phyloP scores from a whole-genome alignment of 2,888 invertebrate genomes.

The Tolmerus cingulatus region DNA sequence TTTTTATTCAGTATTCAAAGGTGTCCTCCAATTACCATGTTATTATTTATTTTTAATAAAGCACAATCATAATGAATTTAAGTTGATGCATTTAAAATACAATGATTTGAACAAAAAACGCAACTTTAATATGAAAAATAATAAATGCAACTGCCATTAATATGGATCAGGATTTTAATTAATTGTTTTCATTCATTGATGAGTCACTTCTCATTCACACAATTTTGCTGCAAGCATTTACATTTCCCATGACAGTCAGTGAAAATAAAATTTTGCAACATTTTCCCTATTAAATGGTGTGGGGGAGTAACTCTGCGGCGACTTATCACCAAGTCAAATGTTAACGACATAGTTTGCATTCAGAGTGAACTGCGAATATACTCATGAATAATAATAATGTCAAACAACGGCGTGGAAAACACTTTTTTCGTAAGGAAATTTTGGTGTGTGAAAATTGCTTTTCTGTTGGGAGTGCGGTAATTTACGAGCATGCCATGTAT shows the following conservation, averaged over 20 bases:
- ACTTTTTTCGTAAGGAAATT: background rate
- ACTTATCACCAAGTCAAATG: slow-evolving; percentile 2
- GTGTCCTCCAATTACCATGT: too few relatives aligned
- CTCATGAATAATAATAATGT: slow-evolving; percentile 26
- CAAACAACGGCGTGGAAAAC: slow-evolving; percentile 10
- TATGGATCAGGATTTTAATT: background rate
- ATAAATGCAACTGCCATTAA: background rate
- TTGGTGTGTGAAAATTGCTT: slow-evolving; percentile 7
- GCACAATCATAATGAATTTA: too few relatives aligned
- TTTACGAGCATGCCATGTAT: slow-evolving; percentile 7
- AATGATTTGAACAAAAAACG: background rate
- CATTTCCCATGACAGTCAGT: background rate
- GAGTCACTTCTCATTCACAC: background rate
- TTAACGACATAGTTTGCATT: slow-evolving; percentile 7
- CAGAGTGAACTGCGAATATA: slow-evolving; percentile 8
- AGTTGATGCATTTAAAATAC: too few relatives aligned
- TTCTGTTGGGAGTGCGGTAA: background rate
- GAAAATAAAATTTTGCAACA: background rate
- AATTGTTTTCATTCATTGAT: background rate
- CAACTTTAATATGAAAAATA: background rate
- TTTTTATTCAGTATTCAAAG: too few relatives aligned
- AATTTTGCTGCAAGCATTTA: background rate
- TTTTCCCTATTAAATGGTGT: background rate
- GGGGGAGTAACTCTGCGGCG: background rate
- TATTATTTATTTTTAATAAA: too few relatives aligned